phyloP scores from a whole-genome alignment of 1,140 invertebrate genomes.

The Cydia fagiglandana region DNA sequence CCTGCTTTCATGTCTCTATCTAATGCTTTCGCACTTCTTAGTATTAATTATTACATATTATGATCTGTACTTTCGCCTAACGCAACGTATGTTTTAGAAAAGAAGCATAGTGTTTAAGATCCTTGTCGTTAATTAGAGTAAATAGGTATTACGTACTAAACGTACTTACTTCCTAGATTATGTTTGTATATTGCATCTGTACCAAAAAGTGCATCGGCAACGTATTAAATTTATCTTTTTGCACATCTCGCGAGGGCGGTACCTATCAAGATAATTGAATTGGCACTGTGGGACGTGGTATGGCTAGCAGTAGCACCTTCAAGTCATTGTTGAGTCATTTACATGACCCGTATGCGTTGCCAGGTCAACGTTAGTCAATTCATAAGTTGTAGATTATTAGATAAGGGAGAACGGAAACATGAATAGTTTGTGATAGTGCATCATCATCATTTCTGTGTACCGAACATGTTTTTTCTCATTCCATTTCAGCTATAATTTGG shows the following conservation, averaged over 20 bases:
- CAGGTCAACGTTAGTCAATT: constrained; percentile 6
- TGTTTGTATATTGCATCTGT: neutral
- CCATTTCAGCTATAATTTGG: too few relatives aligned
- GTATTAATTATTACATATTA: too few relatives aligned
- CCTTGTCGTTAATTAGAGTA: neutral
- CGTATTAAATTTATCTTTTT: neutral
- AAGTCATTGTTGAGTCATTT: constrained; percentile 14
- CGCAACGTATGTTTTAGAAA: too few relatives aligned
- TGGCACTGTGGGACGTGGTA: neutral
- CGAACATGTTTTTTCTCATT: neutral
- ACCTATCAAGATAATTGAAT: neutral
- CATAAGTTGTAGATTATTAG: neutral
- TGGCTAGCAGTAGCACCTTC: too few relatives aligned
- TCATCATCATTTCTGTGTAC: neutral
- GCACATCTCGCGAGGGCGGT: neutral
- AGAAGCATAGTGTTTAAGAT: neutral
- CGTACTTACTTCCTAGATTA: neutral
- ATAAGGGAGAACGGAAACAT: constrained; percentile 2
- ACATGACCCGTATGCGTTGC: neutral
- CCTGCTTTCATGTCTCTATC: too few relatives aligned
- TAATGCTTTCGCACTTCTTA: too few relatives aligned
- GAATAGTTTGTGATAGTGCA: neutral
- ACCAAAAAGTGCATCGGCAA: neutral
- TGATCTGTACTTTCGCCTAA: too few relatives aligned
- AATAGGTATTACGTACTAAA: neutral